Evolutionary conservation across 2,888 invertebrate species (phyloP).

Genomic region (Aphidius colemani): DNA sequence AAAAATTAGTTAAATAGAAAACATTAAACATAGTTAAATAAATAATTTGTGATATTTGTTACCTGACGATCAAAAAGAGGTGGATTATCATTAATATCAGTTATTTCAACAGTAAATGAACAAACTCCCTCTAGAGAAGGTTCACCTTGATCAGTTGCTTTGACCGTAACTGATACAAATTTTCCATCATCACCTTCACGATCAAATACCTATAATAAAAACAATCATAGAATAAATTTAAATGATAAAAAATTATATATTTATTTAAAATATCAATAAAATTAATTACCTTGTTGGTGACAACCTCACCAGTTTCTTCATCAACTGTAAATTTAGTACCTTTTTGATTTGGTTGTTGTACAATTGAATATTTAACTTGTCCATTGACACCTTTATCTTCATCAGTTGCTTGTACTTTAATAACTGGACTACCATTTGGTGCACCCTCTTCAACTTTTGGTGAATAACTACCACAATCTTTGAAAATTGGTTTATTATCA

Average conservation of each 20-base stretch:
- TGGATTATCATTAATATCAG: conserved; percentile 97
- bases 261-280: neutral
- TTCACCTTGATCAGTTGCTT: conserved; percentile 98
- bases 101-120: conserved; percentile 96
- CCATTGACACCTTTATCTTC: conserved; percentile 96
- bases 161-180: conserved; percentile 94
- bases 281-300: conserved; percentile 77
- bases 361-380: conserved; percentile 96
- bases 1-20: conserved; percentile 10
- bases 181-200: conserved; percentile 96
- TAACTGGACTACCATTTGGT: conserved; percentile 90
- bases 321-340: conserved; percentile 95
- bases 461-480: conserved; percentile 89
- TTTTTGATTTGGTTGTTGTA: conserved; percentile 92
- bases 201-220: conserved; percentile 75
- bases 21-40: neutral
- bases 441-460: conserved; percentile 95
- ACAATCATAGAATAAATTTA: neutral
- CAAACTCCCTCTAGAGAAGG: conserved; percentile 97
- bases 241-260: conserved; percentile 7
- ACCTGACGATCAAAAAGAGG: conserved; percentile 94
- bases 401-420: conserved; percentile 92
- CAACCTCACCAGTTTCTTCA: conserved; percentile 92
- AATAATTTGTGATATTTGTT: conserved; percentile 42
- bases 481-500: conserved; percentile 95